These are phyloP conservation scores for Gavialis gangeticus DNA, from an alignment of 2,113 vertebrate genomes.

Conservation along the genomic window DNA sequence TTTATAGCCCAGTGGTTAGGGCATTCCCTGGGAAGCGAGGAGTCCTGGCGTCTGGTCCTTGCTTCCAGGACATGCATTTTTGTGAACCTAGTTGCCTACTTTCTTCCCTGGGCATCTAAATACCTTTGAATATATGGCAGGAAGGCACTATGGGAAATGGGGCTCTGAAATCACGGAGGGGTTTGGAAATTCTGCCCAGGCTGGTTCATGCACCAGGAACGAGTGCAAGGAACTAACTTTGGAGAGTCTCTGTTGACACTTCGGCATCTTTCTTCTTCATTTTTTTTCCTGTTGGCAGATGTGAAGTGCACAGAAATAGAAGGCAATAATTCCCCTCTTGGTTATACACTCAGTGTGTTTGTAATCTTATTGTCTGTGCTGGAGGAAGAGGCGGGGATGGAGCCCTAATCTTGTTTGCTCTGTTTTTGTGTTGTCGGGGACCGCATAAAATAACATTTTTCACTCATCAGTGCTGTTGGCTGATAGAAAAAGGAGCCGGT, in stretches of 20 bases:
- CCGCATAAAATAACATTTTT: background rate
- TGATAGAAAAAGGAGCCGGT: background rate
- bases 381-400: background rate
- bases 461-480: background rate
- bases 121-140: no score
- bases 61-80: background rate
- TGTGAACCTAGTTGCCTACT: background rate
- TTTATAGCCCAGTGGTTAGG: no score
- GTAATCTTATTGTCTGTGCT: conserved; percentile 8
- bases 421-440: conserved; percentile 38
- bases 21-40: no score
- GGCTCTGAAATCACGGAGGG: no score
- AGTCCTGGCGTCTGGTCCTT: no score
- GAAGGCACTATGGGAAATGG: no score
- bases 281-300: background rate
- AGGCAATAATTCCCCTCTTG: background rate
- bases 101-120: background rate
- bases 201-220: background rate
- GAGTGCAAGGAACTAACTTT: background rate
- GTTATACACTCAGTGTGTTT: background rate
- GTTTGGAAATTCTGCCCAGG: background rate
- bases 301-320: background rate
- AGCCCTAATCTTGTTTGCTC: conserved; percentile 31
- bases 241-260: background rate
- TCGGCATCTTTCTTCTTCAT: background rate